Conservation (phyloP, 2,888 invertebrate species). For the Vanessa cardui region DNA sequence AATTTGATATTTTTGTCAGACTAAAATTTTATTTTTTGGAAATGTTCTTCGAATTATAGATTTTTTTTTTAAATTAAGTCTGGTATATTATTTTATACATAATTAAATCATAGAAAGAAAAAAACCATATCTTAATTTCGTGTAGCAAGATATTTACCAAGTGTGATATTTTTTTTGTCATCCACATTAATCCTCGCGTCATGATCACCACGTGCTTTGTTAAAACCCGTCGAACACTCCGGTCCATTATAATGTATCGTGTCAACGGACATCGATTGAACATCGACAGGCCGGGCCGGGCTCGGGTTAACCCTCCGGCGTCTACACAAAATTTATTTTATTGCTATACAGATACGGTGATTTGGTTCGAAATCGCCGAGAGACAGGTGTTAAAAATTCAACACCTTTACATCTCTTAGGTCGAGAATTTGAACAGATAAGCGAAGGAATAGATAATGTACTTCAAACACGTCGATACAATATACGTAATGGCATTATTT, state of each 20-base stretch:
- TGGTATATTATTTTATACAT: background rate
- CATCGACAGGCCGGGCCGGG: slow-evolving; percentile 68
- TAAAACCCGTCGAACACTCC: slow-evolving; percentile 76
- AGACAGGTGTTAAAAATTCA: slow-evolving; percentile 82
- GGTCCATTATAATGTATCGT: slow-evolving; percentile 81
- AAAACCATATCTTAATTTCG: slow-evolving; percentile 69
- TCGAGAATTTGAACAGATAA: slow-evolving; percentile 67
- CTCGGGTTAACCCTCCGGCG: slow-evolving; percentile 77
- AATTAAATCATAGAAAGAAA: slow-evolving; percentile 29
- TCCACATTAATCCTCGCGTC: slow-evolving; percentile 81
- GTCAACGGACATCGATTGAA: slow-evolving; percentile 82
- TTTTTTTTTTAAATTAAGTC: background rate
- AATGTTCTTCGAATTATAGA: background rate
- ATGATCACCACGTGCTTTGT: slow-evolving; percentile 81
- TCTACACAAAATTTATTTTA: slow-evolving; percentile 81
- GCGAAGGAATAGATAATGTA: slow-evolving; percentile 74
- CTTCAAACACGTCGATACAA: slow-evolving; percentile 67
- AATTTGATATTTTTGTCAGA: too few species aligned
- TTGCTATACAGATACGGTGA: slow-evolving; percentile 79
- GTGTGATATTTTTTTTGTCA: slow-evolving; percentile 65
- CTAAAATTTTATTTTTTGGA: too few species aligned
- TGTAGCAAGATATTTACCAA: slow-evolving; percentile 66
- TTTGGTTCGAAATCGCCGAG: slow-evolving; percentile 78
- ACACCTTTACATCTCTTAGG: slow-evolving; percentile 75
- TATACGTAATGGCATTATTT: slow-evolving; percentile 60